Conservation (phyloP, 1,140 invertebrate species). For the Araneus ventricosus region DNA sequence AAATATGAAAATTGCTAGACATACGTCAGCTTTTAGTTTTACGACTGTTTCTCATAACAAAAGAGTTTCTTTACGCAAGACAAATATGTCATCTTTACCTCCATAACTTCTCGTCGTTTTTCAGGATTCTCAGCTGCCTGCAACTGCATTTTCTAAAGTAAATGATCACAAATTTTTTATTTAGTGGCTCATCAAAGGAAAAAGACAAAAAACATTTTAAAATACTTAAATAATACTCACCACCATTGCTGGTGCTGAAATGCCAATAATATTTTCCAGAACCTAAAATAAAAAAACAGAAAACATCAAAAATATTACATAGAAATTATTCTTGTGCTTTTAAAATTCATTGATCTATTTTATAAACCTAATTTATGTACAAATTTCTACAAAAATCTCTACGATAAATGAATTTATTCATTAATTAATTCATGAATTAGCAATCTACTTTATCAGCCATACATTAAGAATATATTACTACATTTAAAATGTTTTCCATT, state of each 20-base stretch:
- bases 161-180: neutral
- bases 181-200: neutral
- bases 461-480: no score
- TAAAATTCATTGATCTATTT: no score
- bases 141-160: slow-evolving; percentile 38
- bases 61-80: no score
- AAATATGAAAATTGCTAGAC: no score
- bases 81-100: neutral
- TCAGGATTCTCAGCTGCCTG: neutral
- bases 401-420: no score
- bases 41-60: no score
- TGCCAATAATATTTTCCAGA: slow-evolving; percentile 57
- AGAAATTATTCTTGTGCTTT: neutral
- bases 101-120: slow-evolving; percentile 29
- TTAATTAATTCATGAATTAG: no score
- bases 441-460: no score
- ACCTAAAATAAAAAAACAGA: slow-evolving; percentile 34
- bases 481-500: no score
- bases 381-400: no score
- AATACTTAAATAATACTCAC: slow-evolving; percentile 12
- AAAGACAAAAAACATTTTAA: neutral
- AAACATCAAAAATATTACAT: neutral
- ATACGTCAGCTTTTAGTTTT: no score
- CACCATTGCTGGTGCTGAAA: slow-evolving; percentile 40
- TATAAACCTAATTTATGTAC: no score